Percentiles rank a stretch among this genome's conserved stretches.
Evolutionary conservation across 2,888 invertebrate species (phyloP).

Genomic region (Megaustenia siamemsis): DNA sequence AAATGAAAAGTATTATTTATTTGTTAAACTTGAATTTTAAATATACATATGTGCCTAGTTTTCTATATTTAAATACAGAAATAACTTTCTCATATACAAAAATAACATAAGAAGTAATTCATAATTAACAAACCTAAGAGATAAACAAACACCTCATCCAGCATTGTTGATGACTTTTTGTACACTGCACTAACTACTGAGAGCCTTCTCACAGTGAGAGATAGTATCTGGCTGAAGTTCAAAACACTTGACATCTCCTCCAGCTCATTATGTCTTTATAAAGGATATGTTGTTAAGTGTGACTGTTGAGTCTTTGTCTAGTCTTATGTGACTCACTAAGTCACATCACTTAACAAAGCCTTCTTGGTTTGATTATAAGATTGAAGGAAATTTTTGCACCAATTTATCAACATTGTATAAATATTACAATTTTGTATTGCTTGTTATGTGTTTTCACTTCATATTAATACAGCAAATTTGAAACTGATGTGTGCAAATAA

Average conservation of each 20-base stretch:
- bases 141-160: slow-evolving; percentile 24
- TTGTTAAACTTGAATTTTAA: neutral
- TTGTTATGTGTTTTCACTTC: too few species aligned
- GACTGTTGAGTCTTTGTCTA: neutral
- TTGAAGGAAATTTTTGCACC: too few species aligned
- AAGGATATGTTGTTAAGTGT: slow-evolving; percentile 1
- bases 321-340: too few species aligned
- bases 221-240: neutral
- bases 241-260: neutral
- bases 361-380: too few species aligned
- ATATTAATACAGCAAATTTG: too few species aligned
- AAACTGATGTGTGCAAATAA: too few species aligned
- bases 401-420: too few species aligned
- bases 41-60: neutral
- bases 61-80: too few species aligned
- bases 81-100: neutral
- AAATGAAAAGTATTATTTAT: neutral
- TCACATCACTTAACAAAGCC: too few species aligned
- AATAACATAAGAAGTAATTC: neutral
- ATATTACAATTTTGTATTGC: too few species aligned
- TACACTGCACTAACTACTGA: neutral
- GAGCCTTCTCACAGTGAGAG: neutral
- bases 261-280: neutral
- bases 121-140: slow-evolving; percentile 14
- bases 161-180: neutral